Evolutionary conservation across 2,113 vertebrate species (phyloP).

Genomic region (Camarhynchus parvulus): DNA sequence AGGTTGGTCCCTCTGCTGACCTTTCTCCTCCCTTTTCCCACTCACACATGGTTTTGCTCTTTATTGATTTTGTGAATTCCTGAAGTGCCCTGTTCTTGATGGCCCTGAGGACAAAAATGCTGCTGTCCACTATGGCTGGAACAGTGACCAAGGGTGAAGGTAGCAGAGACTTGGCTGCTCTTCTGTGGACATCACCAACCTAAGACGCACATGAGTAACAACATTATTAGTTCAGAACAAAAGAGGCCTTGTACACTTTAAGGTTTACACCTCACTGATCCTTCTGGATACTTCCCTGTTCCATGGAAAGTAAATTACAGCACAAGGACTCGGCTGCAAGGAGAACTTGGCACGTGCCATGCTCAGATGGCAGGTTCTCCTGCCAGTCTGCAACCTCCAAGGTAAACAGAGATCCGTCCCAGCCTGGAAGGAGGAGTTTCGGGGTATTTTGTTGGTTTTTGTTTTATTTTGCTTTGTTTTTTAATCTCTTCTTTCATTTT

Average conservation of each 20-base stretch:
- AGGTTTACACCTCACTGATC: not conserved
- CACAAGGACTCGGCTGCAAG: not conserved
- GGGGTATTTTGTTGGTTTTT: not conserved
- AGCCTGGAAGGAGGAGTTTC: constrained; percentile 22
- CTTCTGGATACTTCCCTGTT: not conserved
- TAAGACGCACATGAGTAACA: not conserved
- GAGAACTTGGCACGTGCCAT: not conserved
- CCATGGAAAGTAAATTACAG: constrained; percentile 2
- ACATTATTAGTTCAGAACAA: not conserved
- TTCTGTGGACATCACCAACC: not conserved
- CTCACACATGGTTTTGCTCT: not conserved
- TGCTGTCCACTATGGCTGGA: accelerated
- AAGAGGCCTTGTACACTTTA: not conserved
- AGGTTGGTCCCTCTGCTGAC: not conserved
- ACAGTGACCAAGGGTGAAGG: not conserved
- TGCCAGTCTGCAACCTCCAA: constrained; percentile 9
- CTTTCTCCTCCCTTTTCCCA: not conserved
- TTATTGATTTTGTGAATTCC: not conserved
- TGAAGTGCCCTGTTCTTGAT: not conserved
- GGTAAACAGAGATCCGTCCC: constrained; percentile 29
- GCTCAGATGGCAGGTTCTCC: constrained; percentile 5
- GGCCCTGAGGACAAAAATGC: not conserved
- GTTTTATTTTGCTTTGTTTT: not conserved
- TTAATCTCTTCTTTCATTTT: not conserved
- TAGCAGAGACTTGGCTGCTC: not conserved